A percentile compares a stretch with the other conserved stretches of the same genome.
phyloP scores from a whole-genome alignment of 1,140 invertebrate species.

The Drosophila bipectinata region DNA sequence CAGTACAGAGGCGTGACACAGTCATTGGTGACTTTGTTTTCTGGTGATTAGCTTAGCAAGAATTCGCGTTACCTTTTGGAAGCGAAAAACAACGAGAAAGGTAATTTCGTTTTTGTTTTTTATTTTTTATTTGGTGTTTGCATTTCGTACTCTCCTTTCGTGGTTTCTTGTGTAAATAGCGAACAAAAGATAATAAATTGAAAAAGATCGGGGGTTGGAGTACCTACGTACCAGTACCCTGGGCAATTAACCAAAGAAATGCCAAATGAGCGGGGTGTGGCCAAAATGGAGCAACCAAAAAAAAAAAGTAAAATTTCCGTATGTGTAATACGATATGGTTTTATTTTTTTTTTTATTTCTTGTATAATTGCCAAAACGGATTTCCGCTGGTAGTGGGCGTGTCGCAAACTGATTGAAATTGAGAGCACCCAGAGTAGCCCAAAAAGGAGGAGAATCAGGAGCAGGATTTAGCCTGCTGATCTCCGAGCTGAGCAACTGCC shows the following conservation, averaged over 20 bases:
- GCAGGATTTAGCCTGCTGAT: slow-evolving; percentile 9
- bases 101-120: slow-evolving; percentile 5
- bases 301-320: slow-evolving; percentile 43
- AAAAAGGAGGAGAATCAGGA: slow-evolving; percentile 26
- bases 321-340: slow-evolving; percentile 66
- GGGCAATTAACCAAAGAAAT: slow-evolving; percentile 65
- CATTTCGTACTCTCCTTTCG: slow-evolving; percentile 44
- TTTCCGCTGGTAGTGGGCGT: slow-evolving; percentile 74
- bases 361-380: slow-evolving; percentile 73
- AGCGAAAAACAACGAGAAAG: slow-evolving; percentile 30
- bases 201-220: slow-evolving; percentile 38
- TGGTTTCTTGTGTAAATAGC: slow-evolving; percentile 57
- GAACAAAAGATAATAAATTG: slow-evolving; percentile 72
- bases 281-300: slow-evolving; percentile 47
- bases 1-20: slow-evolving; percentile 53
- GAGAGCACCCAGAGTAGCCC: slow-evolving; percentile 60
- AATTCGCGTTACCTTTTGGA: slow-evolving; percentile 70
- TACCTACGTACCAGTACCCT: slow-evolving; percentile 16
- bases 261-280: slow-evolving; percentile 53
- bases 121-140: slow-evolving; percentile 27
- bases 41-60: slow-evolving; percentile 79
- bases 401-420: slow-evolving; percentile 67
- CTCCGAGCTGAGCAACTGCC: slow-evolving; percentile 2
- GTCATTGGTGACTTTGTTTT: slow-evolving; percentile 61
- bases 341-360: slow-evolving; percentile 29